These are phyloP conservation scores for Magallana ariakensis DNA, from an alignment of 1,140 invertebrate species.

Conservation along the genomic window DNA sequence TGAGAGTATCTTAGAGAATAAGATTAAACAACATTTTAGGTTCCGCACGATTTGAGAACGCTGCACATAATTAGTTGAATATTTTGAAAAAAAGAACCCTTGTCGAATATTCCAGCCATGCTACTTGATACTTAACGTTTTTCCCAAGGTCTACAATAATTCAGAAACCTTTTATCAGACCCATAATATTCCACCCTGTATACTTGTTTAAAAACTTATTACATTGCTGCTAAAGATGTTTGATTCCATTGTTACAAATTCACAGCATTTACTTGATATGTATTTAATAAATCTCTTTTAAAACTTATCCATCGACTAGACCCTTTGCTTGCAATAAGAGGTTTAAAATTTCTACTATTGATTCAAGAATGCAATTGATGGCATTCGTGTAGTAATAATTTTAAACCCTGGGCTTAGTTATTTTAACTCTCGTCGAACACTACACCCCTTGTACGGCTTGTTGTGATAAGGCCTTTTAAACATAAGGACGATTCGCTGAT, in stretches of 20 bases:
- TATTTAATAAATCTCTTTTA: neutral
- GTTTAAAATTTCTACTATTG: neutral
- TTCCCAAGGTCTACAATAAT: no score
- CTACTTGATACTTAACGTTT: no score
- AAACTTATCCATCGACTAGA: neutral
- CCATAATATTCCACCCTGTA: no score
- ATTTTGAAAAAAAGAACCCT: no score
- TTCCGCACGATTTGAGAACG: no score
- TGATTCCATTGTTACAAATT: neutral
- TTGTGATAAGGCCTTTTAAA: slow-evolving; percentile 15
- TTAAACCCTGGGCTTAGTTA: slow-evolving; percentile 14
- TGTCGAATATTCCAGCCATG: no score
- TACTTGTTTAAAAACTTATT: no score
- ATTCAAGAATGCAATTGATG: neutral
- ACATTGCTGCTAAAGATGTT: neutral
- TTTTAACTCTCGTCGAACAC: neutral
- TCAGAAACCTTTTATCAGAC: no score
- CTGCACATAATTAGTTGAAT: no score
- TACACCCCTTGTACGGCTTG: neutral
- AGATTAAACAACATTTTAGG: no score
- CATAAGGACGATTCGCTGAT: neutral
- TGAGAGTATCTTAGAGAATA: no score
- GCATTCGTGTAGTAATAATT: slow-evolving; percentile 2
- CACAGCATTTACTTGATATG: neutral
- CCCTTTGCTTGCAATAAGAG: neutral